Evolutionary conservation across 2,113 vertebrate species (phyloP).

Genomic region (Actenoides lindsayi): DNA sequence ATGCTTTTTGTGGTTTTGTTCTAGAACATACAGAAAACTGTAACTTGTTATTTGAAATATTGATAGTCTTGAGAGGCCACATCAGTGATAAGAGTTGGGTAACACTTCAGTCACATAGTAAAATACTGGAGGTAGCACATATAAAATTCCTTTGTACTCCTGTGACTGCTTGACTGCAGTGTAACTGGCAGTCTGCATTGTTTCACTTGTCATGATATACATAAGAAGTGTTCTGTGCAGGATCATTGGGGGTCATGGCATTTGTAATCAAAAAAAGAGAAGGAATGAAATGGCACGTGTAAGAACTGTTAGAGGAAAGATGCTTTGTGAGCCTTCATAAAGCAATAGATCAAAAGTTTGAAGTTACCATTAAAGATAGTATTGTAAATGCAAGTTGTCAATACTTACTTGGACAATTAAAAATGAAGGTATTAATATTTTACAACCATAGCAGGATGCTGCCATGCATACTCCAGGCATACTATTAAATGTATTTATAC

Average conservation of each 20-base stretch:
- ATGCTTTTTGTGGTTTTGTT: neutral
- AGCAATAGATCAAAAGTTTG: neutral
- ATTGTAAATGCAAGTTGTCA: neutral
- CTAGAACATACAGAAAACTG: neutral
- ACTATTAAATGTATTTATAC: neutral
- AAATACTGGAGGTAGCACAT: neutral
- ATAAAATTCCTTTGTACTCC: conserved; percentile 43
- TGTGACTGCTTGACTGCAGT: neutral
- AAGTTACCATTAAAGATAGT: neutral
- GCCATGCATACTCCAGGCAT: neutral
- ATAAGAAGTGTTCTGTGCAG: conserved; percentile 13
- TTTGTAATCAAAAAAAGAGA: conserved; percentile 18
- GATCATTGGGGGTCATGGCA: neutral
- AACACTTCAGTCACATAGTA: neutral
- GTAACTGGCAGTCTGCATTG: conserved; percentile 58
- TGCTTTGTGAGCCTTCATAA: neutral
- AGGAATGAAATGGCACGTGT: neutral
- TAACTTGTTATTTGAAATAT: neutral
- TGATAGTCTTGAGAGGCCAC: too few relatives aligned
- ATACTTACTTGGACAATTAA: neutral
- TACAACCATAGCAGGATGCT: neutral
- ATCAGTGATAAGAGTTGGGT: neutral
- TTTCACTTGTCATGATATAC: conserved; percentile 55
- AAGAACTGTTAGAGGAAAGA: neutral
- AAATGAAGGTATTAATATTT: neutral